Evolutionary conservation across 2,113 vertebrate species (phyloP).

Genomic region (Thalassoma bifasciatum): DNA sequence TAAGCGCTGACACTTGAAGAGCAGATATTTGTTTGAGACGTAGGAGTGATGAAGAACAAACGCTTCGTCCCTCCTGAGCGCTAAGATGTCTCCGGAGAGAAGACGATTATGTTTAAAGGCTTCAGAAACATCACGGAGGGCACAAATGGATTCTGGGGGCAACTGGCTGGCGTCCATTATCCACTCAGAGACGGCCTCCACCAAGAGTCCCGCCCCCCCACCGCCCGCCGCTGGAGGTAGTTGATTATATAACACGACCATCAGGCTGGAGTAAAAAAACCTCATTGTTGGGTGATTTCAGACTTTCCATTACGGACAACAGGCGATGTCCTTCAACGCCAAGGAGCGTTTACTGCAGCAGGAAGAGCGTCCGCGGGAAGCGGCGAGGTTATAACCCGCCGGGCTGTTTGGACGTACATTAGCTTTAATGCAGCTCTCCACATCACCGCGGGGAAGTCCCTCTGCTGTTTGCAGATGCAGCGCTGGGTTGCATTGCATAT

Average conservation of each 20-base stretch:
- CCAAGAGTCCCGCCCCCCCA: neutral
- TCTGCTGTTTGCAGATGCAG: slow-evolving; percentile 40
- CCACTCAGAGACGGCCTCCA: slow-evolving; percentile 36
- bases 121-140: slow-evolving; percentile 10
- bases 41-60: slow-evolving; percentile 47
- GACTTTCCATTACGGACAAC: slow-evolving; percentile 31
- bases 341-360: neutral
- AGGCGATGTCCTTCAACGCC: slow-evolving; percentile 31
- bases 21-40: slow-evolving; percentile 13
- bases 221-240: slow-evolving; percentile 11
- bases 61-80: slow-evolving; percentile 30
- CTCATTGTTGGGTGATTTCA: slow-evolving; percentile 22
- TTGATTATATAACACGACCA: slow-evolving; percentile 28
- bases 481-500: slow-evolving; percentile 15
- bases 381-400: slow-evolving; percentile 18
- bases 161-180: slow-evolving; percentile 54
- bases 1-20: neutral
- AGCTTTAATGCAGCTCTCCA: slow-evolving; percentile 45
- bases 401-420: slow-evolving; percentile 20
- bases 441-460: slow-evolving; percentile 13
- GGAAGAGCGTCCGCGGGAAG: slow-evolving; percentile 14
- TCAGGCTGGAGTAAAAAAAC: slow-evolving; percentile 10
- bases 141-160: slow-evolving; percentile 65
- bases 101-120: slow-evolving; percentile 46
- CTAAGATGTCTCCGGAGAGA: slow-evolving; percentile 60